A percentile compares a stretch with the other conserved stretches of the same genome.
Evolutionary conservation across 2,113 vertebrate genomes (phyloP).

Genomic region (Axis porcinus): DNA sequence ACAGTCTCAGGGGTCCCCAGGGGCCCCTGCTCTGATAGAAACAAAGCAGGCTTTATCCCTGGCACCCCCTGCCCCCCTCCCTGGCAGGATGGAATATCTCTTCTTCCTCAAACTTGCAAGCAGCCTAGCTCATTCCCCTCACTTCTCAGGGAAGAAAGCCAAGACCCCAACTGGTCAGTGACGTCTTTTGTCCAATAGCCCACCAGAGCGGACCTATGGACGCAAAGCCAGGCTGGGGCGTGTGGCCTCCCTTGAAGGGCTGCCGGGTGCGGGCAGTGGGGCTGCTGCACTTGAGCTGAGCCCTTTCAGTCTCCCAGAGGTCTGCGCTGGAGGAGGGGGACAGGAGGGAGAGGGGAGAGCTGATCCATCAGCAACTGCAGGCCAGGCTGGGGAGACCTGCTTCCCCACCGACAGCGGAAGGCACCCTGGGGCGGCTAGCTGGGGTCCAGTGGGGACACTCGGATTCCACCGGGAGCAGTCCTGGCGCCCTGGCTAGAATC

Average conservation of each 20-base stretch:
- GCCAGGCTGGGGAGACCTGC: neutral
- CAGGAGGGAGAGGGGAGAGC: neutral
- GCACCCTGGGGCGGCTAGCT: neutral
- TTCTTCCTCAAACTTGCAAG: neutral
- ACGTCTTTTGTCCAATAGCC: neutral
- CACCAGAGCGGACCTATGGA: neutral
- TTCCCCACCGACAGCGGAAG: neutral
- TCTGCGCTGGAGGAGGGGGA: neutral
- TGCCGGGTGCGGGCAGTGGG: accelerated
- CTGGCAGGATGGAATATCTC: neutral
- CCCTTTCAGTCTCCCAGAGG: neutral
- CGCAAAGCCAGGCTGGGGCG: neutral
- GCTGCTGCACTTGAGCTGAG: neutral
- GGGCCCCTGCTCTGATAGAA: neutral
- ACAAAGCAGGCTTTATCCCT: neutral
- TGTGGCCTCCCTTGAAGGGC: neutral
- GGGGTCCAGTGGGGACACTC: neutral
- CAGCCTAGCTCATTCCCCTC: neutral
- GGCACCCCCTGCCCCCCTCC: neutral
- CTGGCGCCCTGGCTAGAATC: neutral
- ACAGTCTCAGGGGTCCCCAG: neutral
- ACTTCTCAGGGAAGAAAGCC: neutral
- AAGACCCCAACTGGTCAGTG: neutral
- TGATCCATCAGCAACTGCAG: neutral
- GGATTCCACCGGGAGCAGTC: accelerated